These are phyloP conservation scores for Petrolisthes cinctipes DNA, from an alignment of 2,888 invertebrate genomes.

Conservation along the genomic window DNA sequence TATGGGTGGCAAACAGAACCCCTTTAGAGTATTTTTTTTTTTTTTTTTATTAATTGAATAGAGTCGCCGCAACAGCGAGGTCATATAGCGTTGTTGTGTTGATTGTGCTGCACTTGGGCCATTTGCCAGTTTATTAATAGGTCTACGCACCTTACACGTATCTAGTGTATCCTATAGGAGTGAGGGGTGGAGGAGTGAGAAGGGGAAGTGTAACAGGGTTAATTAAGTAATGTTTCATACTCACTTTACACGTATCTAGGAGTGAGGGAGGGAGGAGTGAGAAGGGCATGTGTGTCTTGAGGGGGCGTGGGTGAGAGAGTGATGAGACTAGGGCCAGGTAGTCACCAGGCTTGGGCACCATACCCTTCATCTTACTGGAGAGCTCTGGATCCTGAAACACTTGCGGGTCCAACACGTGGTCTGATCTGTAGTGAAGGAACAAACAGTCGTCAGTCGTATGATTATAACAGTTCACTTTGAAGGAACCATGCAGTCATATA, in stretches of 20 bases:
- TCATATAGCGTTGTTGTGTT: no score
- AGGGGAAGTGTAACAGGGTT: no score
- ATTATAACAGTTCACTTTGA: not conserved
- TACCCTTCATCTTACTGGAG: not conserved
- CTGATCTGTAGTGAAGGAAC: slow-evolving; percentile 1
- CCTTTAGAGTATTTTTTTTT: no score
- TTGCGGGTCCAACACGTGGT: not conserved
- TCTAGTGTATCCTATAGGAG: no score
- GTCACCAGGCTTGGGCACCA: not conserved
- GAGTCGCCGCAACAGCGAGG: no score
- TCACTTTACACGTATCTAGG: slow-evolving; percentile 39
- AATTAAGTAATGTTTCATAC: not conserved
- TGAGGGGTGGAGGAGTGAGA: no score
- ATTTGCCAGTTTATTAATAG: no score
- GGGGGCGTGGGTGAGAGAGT: not conserved
- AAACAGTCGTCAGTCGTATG: not conserved
- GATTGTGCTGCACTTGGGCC: no score
- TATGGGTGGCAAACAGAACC: no score
- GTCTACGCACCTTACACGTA: no score
- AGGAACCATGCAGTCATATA: no score
- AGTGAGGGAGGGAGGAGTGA: slow-evolving; percentile 34
- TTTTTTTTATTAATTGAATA: no score
- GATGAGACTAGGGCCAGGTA: not conserved
- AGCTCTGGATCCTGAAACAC: slow-evolving; percentile 13
- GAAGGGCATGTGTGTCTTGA: slow-evolving; percentile 48